Evolutionary conservation across 2,888 invertebrate species (phyloP).

Genomic region (Melinopterus prodromus): DNA sequence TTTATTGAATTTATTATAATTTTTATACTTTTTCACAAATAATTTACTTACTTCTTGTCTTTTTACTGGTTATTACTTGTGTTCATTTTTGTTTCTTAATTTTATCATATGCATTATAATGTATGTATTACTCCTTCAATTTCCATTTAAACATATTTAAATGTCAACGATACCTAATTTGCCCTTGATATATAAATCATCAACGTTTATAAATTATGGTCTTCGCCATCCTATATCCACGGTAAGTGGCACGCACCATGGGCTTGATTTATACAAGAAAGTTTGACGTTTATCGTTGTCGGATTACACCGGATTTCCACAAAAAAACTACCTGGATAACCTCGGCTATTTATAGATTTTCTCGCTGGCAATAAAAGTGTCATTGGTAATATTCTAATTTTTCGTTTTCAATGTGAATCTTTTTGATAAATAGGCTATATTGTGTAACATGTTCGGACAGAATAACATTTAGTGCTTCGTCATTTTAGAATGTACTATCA

Average conservation of each 20-base stretch:
- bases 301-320: background rate
- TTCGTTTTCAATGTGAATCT: background rate
- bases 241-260: background rate
- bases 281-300: background rate
- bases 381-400: background rate
- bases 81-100: no score
- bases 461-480: no score
- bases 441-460: background rate
- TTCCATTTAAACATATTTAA: no score
- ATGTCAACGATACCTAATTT: no score
- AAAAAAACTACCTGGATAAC: background rate
- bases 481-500: no score
- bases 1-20: no score
- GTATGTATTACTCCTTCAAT: no score
- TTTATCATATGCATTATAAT: no score
- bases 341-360: constrained; percentile 4
- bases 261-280: constrained; percentile 4
- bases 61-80: no score
- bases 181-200: background rate
- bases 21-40: no score
- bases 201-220: background rate
- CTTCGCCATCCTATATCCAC: background rate
- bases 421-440: background rate
- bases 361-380: background rate
- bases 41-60: no score